These are phyloP conservation scores for Datnioides undecimradiatus DNA, from an alignment of 2,113 vertebrate species.

Conservation along the genomic window DNA sequence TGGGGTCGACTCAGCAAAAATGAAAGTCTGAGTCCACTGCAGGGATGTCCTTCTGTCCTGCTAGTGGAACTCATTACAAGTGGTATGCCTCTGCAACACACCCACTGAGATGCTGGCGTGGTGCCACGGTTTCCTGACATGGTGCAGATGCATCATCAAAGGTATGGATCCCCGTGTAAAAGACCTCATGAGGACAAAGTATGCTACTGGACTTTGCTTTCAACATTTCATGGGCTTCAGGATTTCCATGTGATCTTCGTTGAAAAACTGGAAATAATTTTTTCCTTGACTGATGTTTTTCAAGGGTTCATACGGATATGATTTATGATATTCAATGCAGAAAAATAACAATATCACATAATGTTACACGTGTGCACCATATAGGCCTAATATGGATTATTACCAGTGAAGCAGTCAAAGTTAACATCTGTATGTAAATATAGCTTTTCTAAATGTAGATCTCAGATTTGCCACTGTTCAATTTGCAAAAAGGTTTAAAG, in stretches of 20 bases:
- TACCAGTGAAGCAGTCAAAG: neutral
- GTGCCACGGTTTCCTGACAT: slow-evolving; percentile 47
- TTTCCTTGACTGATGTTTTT: neutral
- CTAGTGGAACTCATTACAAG: slow-evolving; percentile 67
- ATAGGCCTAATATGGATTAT: neutral
- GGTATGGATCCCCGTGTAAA: slow-evolving; percentile 61
- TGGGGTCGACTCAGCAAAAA: slow-evolving; percentile 53
- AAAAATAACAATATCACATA: neutral
- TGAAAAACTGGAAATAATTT: slow-evolving; percentile 19
- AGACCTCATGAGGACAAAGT: slow-evolving; percentile 51
- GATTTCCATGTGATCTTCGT: slow-evolving; percentile 15
- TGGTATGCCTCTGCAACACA: slow-evolving; percentile 45
- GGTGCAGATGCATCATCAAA: slow-evolving; percentile 73
- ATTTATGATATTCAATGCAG: slow-evolving; percentile 14
- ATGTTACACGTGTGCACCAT: neutral
- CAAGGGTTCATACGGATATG: neutral
- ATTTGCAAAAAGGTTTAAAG: neutral
- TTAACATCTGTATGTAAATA: neutral
- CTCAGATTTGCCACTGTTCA: neutral
- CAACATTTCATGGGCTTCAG: slow-evolving; percentile 47
- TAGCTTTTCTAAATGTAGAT: neutral
- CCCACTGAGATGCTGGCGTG: slow-evolving; percentile 58
- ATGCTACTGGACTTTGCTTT: slow-evolving; percentile 31
- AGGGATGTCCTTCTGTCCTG: slow-evolving; percentile 37
- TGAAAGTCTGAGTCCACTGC: slow-evolving; percentile 40